A percentile compares a stretch with the other conserved stretches of the same genome.
phyloP scores from a whole-genome alignment of 1,140 invertebrate genomes.

The Meloidogyne hapla region DNA sequence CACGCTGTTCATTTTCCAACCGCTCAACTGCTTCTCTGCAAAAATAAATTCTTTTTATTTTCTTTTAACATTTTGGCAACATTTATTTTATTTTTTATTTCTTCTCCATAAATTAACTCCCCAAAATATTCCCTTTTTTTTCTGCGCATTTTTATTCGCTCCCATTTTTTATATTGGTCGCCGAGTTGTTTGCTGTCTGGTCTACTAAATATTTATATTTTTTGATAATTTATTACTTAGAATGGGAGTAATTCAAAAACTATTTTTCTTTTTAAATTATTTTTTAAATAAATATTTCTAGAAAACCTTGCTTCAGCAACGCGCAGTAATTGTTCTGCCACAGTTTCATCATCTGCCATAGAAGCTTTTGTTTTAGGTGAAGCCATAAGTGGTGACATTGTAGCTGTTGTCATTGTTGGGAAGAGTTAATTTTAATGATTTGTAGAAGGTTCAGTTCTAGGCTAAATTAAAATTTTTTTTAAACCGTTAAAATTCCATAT shows the following conservation, averaged over 20 bases:
- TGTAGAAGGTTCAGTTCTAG: no score
- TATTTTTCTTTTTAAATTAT: not conserved
- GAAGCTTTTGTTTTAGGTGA: conserved; percentile 7
- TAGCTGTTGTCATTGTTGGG: not conserved
- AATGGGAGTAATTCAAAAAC: not conserved
- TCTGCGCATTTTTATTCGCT: not conserved
- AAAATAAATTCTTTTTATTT: not conserved
- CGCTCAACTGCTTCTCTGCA: conserved; percentile 20
- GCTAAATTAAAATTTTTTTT: no score
- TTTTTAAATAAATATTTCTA: no score
- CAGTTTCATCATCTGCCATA: not conserved
- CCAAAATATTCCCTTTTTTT: conserved; percentile 3
- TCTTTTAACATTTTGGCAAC: not conserved
- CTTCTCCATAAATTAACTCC: not conserved
- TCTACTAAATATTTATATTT: not conserved
- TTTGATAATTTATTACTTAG: not conserved
- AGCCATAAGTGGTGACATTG: conserved; percentile 1
- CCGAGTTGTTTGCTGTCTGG: not conserved
- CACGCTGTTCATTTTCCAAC: conserved; percentile 8
- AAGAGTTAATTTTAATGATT: not conserved
- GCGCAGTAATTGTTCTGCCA: conserved; percentile 10
- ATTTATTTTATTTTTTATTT: conserved; percentile 16
- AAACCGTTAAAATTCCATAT: not conserved
- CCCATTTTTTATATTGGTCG: not conserved
- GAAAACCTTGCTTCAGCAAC: conserved; percentile 20